Evolutionary conservation across 2,113 vertebrate genomes (phyloP), one percentile per base, ranked within the genome.

Genomic region (Leptocoma aspasia): DNA sequence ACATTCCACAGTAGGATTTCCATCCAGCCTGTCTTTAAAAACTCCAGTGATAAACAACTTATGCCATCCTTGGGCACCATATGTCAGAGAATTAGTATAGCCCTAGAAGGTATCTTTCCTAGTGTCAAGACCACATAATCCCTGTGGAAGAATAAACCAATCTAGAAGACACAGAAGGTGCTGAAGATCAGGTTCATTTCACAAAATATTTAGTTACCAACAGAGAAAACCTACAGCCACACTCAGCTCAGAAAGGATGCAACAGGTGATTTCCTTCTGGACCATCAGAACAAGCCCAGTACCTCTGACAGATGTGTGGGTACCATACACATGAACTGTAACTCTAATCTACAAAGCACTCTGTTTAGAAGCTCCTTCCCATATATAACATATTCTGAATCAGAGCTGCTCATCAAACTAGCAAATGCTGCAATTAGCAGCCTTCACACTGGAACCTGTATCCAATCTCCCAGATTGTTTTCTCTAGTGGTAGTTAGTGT

Each of bases 281-380:
- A 61, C 11, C 52, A 83, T 41, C 45, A 94, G 60, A 88, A 63
- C 21, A 77, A 63, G 26, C 52, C 1, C 16, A 33, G 41, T 18
- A 9, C 26, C 44, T 65, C 44, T 16, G 45, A 71, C 54, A 45
- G 26, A 82, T 28, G 4, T 37, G 53, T 21, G 21, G 50, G 41
- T 27, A 85, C 10, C 39, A 39, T 2, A 8, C 10, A 80, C 28
- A 78, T 0, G 0, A 68, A 60, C 27, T 64, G 4, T 22, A 80
- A 66, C 23, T 49, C 50, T 24, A 2, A 56, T 13, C 22, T 66
- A n/a, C 13, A 45, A 52, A 68, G 30, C 2, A 2, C 22, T 33
- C 22, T 1, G 5, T 59, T 83, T 22, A 66, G 41, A 80, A 73
- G 42, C 17, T 68, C 65, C 26, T 84, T 61, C 37, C 45, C 27